Conservation (phyloP, 2,113 vertebrate genomes). For the Trachemys scripta region DNA sequence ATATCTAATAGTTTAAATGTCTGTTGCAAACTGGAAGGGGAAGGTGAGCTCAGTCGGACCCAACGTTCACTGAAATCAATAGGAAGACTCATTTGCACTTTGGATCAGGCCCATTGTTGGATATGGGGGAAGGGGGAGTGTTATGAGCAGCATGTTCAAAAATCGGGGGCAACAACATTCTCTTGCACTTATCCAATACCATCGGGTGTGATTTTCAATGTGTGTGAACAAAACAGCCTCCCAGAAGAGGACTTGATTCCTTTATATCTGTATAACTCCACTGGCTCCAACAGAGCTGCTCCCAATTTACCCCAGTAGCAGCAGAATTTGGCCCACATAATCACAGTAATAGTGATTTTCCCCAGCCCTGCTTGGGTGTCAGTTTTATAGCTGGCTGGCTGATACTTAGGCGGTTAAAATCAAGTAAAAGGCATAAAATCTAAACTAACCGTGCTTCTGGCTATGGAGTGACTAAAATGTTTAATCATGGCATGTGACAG, state of each 20-base stretch:
- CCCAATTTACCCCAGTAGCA: not conserved
- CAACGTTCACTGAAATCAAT: not conserved
- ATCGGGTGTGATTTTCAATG: not conserved
- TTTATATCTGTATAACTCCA: accelerated
- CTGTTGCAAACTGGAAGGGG: not conserved
- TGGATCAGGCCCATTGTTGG: not conserved
- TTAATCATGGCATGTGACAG: not conserved
- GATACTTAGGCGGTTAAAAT: not conserved
- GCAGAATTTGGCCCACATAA: not conserved
- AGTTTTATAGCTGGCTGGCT: not conserved
- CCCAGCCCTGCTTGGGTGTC: not conserved
- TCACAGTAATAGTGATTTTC: not conserved
- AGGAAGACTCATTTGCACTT: not conserved
- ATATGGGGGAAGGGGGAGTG: not conserved
- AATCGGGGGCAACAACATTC: not conserved
- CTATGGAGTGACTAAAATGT: not conserved
- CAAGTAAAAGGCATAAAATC: not conserved
- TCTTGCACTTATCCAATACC: not conserved
- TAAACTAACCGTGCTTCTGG: not conserved
- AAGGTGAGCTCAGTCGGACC: not conserved
- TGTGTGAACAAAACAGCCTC: not conserved
- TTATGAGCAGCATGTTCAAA: accelerated
- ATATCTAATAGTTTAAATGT: not conserved
- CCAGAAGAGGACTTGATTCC: not conserved
- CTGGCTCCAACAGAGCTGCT: not conserved